Conservation (phyloP, 1,140 invertebrate genomes). For the Yoshiicerus persimilis region DNA sequence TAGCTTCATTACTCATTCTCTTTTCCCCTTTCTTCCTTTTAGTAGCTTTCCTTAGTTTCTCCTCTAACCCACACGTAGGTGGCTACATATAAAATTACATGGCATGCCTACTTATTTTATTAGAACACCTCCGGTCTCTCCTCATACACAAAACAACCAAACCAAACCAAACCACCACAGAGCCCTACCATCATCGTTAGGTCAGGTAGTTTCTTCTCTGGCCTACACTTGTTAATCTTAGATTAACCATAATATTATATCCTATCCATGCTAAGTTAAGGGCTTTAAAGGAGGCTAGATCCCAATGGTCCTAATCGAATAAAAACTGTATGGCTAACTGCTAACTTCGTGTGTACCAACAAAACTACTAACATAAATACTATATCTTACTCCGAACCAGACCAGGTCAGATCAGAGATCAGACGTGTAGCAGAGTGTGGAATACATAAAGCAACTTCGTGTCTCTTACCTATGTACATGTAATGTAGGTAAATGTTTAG, state of each 20-base stretch:
- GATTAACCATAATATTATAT: background rate
- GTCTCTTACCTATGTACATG: too few species aligned
- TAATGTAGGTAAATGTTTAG: too few species aligned
- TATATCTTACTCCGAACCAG: too few species aligned
- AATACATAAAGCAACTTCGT: too few species aligned
- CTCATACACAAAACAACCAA: too few species aligned
- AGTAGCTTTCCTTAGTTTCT: background rate
- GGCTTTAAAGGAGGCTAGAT: background rate
- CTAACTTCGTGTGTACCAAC: background rate
- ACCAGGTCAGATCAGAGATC: too few species aligned
- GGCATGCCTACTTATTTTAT: background rate
- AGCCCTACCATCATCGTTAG: too few species aligned
- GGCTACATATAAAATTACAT: background rate
- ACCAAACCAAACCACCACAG: too few species aligned
- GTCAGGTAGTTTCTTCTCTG: background rate
- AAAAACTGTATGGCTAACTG: background rate
- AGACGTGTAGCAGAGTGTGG: too few species aligned
- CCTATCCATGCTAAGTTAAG: background rate
- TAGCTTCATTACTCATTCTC: constrained; percentile 18
- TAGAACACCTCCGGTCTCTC: background rate
- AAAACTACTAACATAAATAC: too few species aligned
- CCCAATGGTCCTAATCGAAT: background rate
- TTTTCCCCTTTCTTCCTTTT: background rate
- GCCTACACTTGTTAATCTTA: background rate
- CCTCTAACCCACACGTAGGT: background rate